Evolutionary conservation across 2,113 vertebrate species (phyloP).

Genomic region (Leuciscus idus): DNA sequence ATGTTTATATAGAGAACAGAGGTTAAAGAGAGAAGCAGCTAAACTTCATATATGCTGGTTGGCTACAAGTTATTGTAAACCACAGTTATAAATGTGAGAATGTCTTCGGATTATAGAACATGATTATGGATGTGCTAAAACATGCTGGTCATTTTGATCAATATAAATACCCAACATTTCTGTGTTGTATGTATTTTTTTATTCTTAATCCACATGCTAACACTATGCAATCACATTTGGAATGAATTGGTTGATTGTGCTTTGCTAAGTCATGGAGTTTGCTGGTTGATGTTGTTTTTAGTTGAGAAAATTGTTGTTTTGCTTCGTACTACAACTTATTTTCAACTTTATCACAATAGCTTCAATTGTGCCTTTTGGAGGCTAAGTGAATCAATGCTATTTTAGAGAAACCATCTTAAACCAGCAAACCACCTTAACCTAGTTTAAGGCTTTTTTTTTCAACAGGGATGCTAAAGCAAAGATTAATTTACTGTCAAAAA

Average conservation of each 20-base stretch:
- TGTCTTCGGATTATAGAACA: background rate
- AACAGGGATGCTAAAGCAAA: conserved; percentile 1
- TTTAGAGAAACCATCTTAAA: background rate
- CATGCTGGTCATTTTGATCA: background rate
- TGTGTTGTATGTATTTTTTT: background rate
- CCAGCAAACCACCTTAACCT: background rate
- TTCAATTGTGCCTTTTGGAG: background rate
- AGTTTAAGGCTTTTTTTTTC: background rate
- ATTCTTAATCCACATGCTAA: conserved; percentile 13
- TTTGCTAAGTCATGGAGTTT: background rate
- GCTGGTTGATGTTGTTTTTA: background rate
- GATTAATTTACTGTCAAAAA: background rate
- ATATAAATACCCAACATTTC: background rate
- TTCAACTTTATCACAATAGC: background rate
- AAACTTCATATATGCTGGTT: background rate
- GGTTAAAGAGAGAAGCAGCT: background rate
- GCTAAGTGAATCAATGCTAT: background rate
- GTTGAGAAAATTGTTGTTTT: background rate
- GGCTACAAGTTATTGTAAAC: background rate
- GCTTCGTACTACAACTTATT: background rate
- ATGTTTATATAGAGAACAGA: background rate
- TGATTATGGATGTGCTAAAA: background rate
- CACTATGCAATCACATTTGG: background rate
- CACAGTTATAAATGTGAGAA: background rate
- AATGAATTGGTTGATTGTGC: background rate